Base-by-base conservation (phyloP, 2,888 invertebrate genomes). In the Suillia variegata region DNA sequence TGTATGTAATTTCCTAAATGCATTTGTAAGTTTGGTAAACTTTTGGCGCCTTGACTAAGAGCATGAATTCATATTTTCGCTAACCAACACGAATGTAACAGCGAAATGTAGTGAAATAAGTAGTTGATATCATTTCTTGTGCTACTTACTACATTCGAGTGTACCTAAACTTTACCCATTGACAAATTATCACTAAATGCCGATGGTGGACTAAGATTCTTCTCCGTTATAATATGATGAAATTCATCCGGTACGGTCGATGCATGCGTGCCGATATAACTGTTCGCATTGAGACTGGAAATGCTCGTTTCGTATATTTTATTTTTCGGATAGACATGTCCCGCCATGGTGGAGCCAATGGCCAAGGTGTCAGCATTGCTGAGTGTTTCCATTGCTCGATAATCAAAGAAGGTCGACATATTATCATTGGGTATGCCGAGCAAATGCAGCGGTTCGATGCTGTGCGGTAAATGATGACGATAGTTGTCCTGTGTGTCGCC, bases 151-250 rank as follows among this genome's bases (percentile, higher is more conserved):
- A n/a, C n/a, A n/a, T n/a, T n/a, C n/a, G n/a, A n/a, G n/a, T n/a
- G n/a, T n/a, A n/a, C n/a, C n/a, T n/a, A n/a, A n/a, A n/a, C n/a
- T n/a, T n/a, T n/a, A n/a, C n/a, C n/a, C n/a, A n/a, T n/a, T n/a
- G n/a, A n/a, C n/a, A n/a, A 61, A 63, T 79, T 81, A 64, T 84
- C 84, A 61, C 82, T 82, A 64, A 85, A 84, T 54, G 85, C 84
- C 62, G 83, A 84, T 58, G 84, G 80, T 58, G 79, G 79, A 65
- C 80, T 80, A 5, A 80, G 65, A 63, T 77, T 79, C 54, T 77
- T 78, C 31, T 75, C 74, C 55, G 61, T 71, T 22, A 76, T 67
- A 53, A 74, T 73, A 49, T 75, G 71, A 50, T 77, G 73, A 48
- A 71, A 73, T 52, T 72, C 75, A 47, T 74, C 74, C 50, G 69